Base-by-base conservation (phyloP, 1,140 invertebrate species). In the Pogonomyrmex californicus region DNA sequence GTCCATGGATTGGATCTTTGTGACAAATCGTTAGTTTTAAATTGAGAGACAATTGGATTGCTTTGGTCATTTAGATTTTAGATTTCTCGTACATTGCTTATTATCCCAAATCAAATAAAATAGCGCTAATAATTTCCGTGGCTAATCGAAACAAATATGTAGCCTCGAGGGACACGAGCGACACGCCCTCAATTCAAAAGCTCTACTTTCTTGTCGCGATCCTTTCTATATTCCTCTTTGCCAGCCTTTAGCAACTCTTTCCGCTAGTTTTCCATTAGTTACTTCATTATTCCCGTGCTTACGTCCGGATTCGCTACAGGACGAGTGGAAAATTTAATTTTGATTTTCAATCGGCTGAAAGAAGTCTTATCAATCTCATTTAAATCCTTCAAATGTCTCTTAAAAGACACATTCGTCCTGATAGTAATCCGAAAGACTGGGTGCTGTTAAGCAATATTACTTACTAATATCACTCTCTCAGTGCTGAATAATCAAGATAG, bases 131-230 rank as follows among this genome's bases (percentile, higher is more conserved):
- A 76, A 65, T 58, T 54, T 23, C 2, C 23, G 7, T 14, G 23
- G 49, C n/a, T 71, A 3, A 33, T 38, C n/a, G 54, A 60, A 68
- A 82, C 14, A 54, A 54, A 41, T 41, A 47, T n/a, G 30, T 70
- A 68, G 81, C 56, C 54, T 65, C 14, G 33, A 51, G 38, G 65
- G 17, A 65, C 17, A 58, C 23, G 10, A 70, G 83, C 44, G 88
- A 90, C 88, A 90, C 88, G 88, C 88, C 88, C 88, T 89, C 82
- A 7, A 88, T 83, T 6, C 38, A 49, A 71, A 68, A 66, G 38
- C 70, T 70, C 36, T 56, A 44, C 38, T 71, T 58, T 1, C 12
- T 68, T 7, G 4, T 36, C 66, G 17, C 38, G 41, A 76, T 58
- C 9, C 44, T 60, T 54, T 10, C 1, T n/a, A 2, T 23, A 9